Base-by-base conservation (phyloP, 2,888 invertebrate species). In the Hemicrepidius hirtus region DNA sequence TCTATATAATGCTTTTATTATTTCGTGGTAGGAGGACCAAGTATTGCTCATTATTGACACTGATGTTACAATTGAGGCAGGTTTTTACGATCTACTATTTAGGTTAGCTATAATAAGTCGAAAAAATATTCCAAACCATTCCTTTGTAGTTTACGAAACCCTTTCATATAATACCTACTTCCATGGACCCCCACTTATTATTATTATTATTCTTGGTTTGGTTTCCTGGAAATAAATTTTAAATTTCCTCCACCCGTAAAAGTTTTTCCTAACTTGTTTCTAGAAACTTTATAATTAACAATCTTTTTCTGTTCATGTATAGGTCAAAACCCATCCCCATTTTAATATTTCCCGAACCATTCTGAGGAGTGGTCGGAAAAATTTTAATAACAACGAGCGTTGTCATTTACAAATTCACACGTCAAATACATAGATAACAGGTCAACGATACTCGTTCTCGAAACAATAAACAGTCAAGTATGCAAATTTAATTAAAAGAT, bases 1-100 rank as follows among this genome's bases (percentile, higher is more conserved):
- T 66, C 62, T 67, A 66, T 65, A 66, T 3, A 24, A n/a, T n/a
- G 49, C 37, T 18, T 28, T n/a, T n/a, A n/a, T 2, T 63, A 49
- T 67, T 73, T 65, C 24, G 41, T 53, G 69, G 40, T 69, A 64
- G 49, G 69, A 73, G 44, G 55, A 64, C 41, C 41, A 44, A 46
- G 28, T 28, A 57, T 57, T 37, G 37, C 37, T 37, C 18, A 37
- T n/a, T 37, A 20, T 57, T 18, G 37, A 3, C 37, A 37, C 16
- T 37, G 57, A 57, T 37, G 21, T 12, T 3, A 41, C 44, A 7
- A 28, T 63, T 63, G 46, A 41, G 46, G 46, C 18, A 63, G 62
- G 46, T 46, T 44, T 62, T 44, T 32, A 44, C 13, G 53, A 4
- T 53, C 21, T 24, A 21, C 49, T 44, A 13, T 44, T 44, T 44